Evolutionary conservation across 2,797 vertebrate species (phyloP), one percentile per base, ranked within the genome.

Genomic region (Pampus argenteus): DNA sequence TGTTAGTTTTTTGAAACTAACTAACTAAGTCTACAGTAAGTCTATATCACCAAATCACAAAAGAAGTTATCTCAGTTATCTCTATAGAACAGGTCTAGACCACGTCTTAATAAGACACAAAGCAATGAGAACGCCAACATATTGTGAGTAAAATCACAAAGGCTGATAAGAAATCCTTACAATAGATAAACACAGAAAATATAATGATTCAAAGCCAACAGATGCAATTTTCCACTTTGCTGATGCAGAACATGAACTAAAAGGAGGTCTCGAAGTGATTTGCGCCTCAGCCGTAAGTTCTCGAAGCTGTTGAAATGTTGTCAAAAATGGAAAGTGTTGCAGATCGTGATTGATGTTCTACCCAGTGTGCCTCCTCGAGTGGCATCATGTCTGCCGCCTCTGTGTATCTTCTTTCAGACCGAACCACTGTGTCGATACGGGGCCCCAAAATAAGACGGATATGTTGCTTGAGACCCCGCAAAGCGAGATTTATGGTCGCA

Each of bases 401-500:
- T 17, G 25, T 64, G 73, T 81, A 87, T 87, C 89, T 66, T 69
- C 83, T 90, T 91, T 88, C 88, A 89, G 78, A 29, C 74, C 64
- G 42, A 87, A 86, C 85, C 79, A 71, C 82, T 73, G 65, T 65
- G 73, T 49, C 68, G 74, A 79, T 74, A 68, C 55, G 51, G 2
- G 36, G 59, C 80, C 66, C 88, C 74, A 85, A 92, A 91, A 92
- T 91, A 92, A 92, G 90, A 89, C 76, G 36, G 83, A 86, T 72
- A 79, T 62, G 74, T 88, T 86, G 85, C 78, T 59, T 61, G 71
- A 76, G 79, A 85, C 72, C 52, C 61, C 56, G 84, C 75, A 79
- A 84, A 87, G 82, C 68, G 89, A 89, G 91, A 91, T 87, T 93
- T 92, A 92, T 91, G 91, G 82, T 49, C 82, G 83, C 90, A 92